Evolutionary conservation across 2,797 vertebrate species (phyloP).

Genomic region (Xenopus petersii): DNA sequence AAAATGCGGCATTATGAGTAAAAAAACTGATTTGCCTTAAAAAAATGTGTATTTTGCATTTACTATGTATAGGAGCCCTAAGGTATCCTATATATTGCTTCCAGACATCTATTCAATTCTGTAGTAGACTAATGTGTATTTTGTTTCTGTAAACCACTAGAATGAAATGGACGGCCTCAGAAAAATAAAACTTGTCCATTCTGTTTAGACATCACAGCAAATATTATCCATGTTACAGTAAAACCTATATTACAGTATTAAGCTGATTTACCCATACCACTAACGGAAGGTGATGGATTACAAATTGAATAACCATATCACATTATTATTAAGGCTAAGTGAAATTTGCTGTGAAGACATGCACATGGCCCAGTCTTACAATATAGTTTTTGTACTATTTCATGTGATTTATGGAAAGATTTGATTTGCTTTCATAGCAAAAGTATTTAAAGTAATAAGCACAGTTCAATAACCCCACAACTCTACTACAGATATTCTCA

Average conservation of each 20-base stretch:
- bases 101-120: no score
- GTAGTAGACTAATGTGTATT: no score
- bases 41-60: no score
- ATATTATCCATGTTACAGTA: not conserved
- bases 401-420: conserved; percentile 40
- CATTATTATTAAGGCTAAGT: conserved; percentile 45
- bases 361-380: conserved; percentile 43
- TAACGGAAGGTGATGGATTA: conserved; percentile 46
- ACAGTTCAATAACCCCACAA: not conserved
- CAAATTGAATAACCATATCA: conserved; percentile 47
- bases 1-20: no score
- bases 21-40: no score
- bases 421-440: conserved; percentile 31
- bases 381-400: conserved; percentile 48
- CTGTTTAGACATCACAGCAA: conserved; percentile 14
- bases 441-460: conserved; percentile 10
- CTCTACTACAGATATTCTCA: not conserved
- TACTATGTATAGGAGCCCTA: no score
- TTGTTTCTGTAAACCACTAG: no score
- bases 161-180: not conserved
- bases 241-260: conserved; percentile 15
- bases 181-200: not conserved
- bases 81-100: no score
- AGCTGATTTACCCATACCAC: conserved; percentile 27
- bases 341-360: conserved; percentile 47